Base-by-base conservation (phyloP, 2,113 vertebrate species). In the Grallaria varia region DNA sequence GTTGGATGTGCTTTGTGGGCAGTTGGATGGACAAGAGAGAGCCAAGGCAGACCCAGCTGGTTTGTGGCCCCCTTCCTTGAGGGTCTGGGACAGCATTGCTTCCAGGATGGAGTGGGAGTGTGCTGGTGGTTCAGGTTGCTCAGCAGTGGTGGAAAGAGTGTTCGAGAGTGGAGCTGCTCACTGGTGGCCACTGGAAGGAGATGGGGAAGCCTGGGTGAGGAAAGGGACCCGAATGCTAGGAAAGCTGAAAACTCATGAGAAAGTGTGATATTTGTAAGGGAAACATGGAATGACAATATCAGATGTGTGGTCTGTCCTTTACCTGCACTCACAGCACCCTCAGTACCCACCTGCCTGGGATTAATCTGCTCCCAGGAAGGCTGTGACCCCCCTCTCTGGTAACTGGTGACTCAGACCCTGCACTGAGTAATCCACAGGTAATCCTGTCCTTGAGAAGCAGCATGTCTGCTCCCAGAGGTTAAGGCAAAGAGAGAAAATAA, bases 261-360 rank as follows among this genome's bases (percentile, higher is more conserved):
- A 77, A 87, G 44, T 4, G 16, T 10, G 49, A 12, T 33, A 25
- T 81, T 58, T 58, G 13, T 5, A 31, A 33, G 68, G 79, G 49
- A 19, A 78, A 14, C 1, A 0, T 4, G 8, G 40, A 90, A 56
- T 67, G 47, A 25, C 14, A 1, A 0, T 17, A 11, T 15, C 10
- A 45, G 33, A 6, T 0, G 0, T 11, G 7, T 1, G 4, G 18
- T n/a, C 64, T 64, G 56, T 37, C 45, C 21, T 5, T 15, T 5
- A 44, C 76, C 76, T 60, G 49, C 31, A 2, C 62, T 73, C 7
- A 0, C 77, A 37, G 63, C 84, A 76, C 44, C 67, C 73, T 45
- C 40, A 75, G 71, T 56, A 66, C 42, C 40, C 68, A 11, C 85
- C 77, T 84, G 73, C 12, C 56, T 39, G 81, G 37, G 33, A 39